Conservation (phyloP, 2,888 invertebrate genomes). For the Acheta domesticus region DNA sequence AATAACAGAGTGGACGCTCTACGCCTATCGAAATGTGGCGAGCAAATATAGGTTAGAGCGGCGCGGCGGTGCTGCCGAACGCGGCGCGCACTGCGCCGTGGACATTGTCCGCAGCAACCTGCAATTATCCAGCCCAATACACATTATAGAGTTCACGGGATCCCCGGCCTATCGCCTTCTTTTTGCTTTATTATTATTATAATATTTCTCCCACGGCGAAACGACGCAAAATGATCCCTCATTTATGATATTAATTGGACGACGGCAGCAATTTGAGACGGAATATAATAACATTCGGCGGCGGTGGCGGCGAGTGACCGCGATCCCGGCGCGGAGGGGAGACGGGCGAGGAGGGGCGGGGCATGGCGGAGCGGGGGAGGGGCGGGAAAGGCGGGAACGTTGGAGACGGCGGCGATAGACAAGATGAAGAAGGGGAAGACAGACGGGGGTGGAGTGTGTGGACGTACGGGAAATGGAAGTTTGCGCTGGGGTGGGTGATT, state of each 20-base stretch:
- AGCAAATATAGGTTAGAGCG: slow-evolving; percentile 29
- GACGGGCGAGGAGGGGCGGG: neutral
- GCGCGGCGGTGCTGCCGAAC: neutral
- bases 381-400: neutral
- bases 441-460: too few relatives aligned
- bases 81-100: neutral
- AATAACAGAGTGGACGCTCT: slow-evolving; percentile 24
- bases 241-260: slow-evolving; percentile 36
- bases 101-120: slow-evolving; percentile 24
- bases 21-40: slow-evolving; percentile 31
- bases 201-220: slow-evolving; percentile 26
- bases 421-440: too few relatives aligned
- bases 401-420: too few relatives aligned
- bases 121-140: slow-evolving; percentile 18
- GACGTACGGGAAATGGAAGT: too few relatives aligned
- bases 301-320: neutral
- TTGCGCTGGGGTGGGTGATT: too few relatives aligned
- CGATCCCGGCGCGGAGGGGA: neutral
- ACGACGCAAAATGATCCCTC: slow-evolving; percentile 35
- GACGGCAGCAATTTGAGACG: slow-evolving; percentile 32
- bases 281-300: slow-evolving; percentile 32
- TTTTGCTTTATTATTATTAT: neutral
- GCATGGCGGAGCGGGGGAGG: neutral
- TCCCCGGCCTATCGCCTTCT: slow-evolving; percentile 11
- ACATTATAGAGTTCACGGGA: slow-evolving; percentile 19